A percentile compares a stretch with the other conserved stretches of the same genome.
phyloP scores from a whole-genome alignment of 2,797 vertebrate species.

The Scolopax rusticola region DNA sequence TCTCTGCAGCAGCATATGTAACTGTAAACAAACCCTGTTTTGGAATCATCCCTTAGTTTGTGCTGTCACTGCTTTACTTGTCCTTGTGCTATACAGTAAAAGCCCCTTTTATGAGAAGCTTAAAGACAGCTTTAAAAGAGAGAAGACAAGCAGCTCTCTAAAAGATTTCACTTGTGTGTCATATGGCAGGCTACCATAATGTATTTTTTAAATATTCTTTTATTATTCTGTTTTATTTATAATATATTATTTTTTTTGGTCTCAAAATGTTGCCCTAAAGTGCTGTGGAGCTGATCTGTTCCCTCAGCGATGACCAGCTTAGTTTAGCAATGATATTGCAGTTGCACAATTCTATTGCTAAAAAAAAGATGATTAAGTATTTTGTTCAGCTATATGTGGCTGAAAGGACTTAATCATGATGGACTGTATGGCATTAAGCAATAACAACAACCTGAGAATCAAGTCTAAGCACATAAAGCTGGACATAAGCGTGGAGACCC shows the following conservation, averaged over 20 bases:
- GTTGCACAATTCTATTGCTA: neutral
- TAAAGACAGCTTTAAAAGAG: neutral
- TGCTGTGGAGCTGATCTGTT: neutral
- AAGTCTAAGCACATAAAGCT: neutral
- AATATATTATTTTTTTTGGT: neutral
- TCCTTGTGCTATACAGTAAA: neutral
- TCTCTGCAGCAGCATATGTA: neutral
- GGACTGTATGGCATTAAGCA: neutral
- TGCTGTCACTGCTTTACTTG: neutral
- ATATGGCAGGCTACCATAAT: neutral
- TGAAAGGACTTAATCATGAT: neutral
- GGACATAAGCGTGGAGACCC: neutral
- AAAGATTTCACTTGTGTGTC: neutral
- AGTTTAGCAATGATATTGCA: neutral
- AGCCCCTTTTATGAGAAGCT: neutral
- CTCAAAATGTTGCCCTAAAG: neutral
- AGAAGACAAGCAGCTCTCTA: neutral
- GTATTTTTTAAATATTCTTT: neutral
- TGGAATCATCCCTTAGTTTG: neutral
- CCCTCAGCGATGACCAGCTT: neutral
- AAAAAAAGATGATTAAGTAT: neutral
- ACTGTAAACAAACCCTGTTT: neutral
- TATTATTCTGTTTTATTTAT: neutral
- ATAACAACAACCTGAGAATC: neutral
- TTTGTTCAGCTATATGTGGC: neutral